Percentiles rank a stretch among this genome's conserved stretches.
These are phyloP conservation scores for Brachynemurus nebulosus DNA, from an alignment of 2,888 invertebrate species.

Conservation along the genomic window DNA sequence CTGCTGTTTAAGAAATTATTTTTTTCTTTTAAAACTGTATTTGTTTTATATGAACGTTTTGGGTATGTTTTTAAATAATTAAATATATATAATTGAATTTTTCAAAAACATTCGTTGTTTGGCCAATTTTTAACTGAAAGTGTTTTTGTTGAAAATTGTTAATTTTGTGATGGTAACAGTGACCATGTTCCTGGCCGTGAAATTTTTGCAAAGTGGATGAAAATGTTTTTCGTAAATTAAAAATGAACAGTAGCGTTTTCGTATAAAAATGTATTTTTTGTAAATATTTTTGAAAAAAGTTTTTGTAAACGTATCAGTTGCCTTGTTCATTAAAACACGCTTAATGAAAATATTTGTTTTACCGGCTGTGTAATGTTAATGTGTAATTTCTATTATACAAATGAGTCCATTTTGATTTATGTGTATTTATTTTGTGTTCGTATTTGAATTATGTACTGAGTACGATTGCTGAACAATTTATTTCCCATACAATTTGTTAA, in stretches of 20 bases:
- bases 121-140: too few species aligned
- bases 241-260: too few species aligned
- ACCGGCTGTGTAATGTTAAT: conserved; percentile 9
- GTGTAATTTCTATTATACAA: conserved; percentile 5
- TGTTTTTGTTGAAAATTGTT: not conserved
- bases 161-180: conserved; percentile 8
- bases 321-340: too few species aligned
- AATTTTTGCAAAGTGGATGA: conserved; percentile 7
- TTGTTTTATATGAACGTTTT: not conserved
- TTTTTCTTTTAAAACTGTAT: not conserved
- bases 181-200: conserved; percentile 16
- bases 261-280: too few species aligned
- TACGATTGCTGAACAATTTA: too few species aligned
- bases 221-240: not conserved
- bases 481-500: not conserved
- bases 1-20: not conserved
- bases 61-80: not conserved
- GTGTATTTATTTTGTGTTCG: conserved; percentile 1
- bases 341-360: conserved; percentile 6
- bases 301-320: too few species aligned
- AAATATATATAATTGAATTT: too few species aligned
- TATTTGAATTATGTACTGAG: too few species aligned
- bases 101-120: too few species aligned
- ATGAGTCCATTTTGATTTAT: conserved; percentile 10
- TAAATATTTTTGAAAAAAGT: too few species aligned